Base-by-base conservation (phyloP, 2,797 vertebrate species). In the Discoglossus pictus region DNA sequence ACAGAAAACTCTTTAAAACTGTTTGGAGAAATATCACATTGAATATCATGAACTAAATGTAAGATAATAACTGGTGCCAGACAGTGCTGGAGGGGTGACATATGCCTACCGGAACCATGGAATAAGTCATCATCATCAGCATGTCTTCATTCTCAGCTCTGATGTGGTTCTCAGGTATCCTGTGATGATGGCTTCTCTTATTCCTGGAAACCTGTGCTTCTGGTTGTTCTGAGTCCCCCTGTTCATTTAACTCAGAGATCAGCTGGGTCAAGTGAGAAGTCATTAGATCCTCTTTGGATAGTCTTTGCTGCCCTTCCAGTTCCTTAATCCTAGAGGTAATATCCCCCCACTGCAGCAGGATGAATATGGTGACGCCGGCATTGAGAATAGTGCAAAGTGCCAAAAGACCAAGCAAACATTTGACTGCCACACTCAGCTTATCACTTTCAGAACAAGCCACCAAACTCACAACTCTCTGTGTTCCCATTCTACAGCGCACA, bases 101-200 rank as follows among this genome's bases (percentile, higher is more conserved):
- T 13, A 12, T 13, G 68, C 94, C 89, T 91, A 98, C 96, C 89
- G 96, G 96, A 61, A 99, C 92, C 93, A 94, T 89, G 80, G 94
- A 96, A 89, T 96, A 97, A n/a, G 93, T 97, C 90, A 98, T 91
- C 94, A 98, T 81, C 92, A 90, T 89, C 79, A 99, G 85, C 92
- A 92, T 87, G 73, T 95, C 92, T 0, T 94, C 90, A 61, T 83
- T 80, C 34, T 92, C 79, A 0, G 88, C 85, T 0, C 84, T 78
- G 66, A 88, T 78, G 73, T 83, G 82, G 67, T 24, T 25, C 51
- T 71, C 23, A 75, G 80, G 34, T 77, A 81, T 62, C 83, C 75
- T 40, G 80, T 86, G 52, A 27, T 43, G 50, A 62, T 85, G 72
- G 34, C 91, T 85, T 79, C 91, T 79, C 82, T 91, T 94, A 74